Percentiles rank a stretch among this genome's conserved stretches.
These are phyloP conservation scores for Xiphophorus birchmanni DNA, from an alignment of 2,797 vertebrate species.

Conservation along the genomic window DNA sequence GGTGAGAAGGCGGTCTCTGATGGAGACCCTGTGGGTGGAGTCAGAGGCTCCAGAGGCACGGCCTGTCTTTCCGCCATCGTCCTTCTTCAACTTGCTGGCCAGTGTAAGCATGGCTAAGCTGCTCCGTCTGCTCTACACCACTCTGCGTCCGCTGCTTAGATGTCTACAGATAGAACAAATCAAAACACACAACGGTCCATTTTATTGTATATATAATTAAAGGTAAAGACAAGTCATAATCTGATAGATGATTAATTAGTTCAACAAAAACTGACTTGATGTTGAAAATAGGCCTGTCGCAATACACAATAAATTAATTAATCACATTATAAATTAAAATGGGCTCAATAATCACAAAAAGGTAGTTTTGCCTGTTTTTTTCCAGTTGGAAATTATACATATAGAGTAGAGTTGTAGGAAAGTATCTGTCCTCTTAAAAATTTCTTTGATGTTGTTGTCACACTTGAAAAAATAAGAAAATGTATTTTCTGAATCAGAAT, in stretches of 20 bases:
- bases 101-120: slow-evolving; percentile 91
- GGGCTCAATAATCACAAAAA: too few species aligned
- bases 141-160: slow-evolving; percentile 51
- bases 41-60: slow-evolving; percentile 84
- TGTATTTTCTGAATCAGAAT: neutral
- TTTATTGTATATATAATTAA: neutral
- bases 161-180: slow-evolving; percentile 42
- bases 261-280: neutral
- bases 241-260: neutral
- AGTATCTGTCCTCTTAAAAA: neutral
- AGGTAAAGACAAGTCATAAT: neutral
- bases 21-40: slow-evolving; percentile 90
- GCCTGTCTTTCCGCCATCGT: slow-evolving; percentile 89
- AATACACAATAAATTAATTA: too few species aligned
- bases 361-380: too few species aligned
- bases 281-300: neutral
- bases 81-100: slow-evolving; percentile 95
- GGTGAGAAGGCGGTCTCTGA: slow-evolving; percentile 94
- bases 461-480: neutral
- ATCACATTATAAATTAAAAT: too few species aligned
- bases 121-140: slow-evolving; percentile 41
- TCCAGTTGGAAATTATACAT: neutral
- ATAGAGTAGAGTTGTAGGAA: neutral
- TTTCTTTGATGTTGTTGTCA: neutral
- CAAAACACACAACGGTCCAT: neutral